Percentiles rank a stretch among this genome's conserved stretches.
These are phyloP conservation scores for Xestia c-nigrum DNA, from an alignment of 2,888 invertebrate genomes.

Conservation along the genomic window DNA sequence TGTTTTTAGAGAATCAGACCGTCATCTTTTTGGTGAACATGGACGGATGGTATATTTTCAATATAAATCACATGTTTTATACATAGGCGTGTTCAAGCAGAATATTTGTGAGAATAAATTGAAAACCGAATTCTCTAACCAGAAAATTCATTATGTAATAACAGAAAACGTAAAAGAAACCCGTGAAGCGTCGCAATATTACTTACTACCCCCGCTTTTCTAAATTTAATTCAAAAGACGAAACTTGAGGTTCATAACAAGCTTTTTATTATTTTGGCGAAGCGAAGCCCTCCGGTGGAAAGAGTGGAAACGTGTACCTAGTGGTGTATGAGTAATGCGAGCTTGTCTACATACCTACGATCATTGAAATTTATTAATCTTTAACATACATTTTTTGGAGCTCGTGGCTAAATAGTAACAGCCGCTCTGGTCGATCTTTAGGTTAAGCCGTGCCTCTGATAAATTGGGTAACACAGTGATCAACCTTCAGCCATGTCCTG, in stretches of 20 bases:
- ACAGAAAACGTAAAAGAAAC: slow-evolving; percentile 46
- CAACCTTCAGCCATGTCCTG: too few relatives aligned
- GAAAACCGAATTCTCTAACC: slow-evolving; percentile 29
- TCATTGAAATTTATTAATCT: slow-evolving; percentile 59
- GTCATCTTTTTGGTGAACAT: too few relatives aligned
- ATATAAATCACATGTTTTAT: background rate
- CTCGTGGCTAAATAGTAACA: too few relatives aligned
- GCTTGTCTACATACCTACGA: slow-evolving; percentile 43
- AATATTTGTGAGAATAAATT: slow-evolving; percentile 32
- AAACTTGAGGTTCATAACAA: slow-evolving; percentile 58
- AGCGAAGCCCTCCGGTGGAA: slow-evolving; percentile 44
- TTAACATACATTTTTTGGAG: too few relatives aligned
- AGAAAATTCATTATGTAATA: slow-evolving; percentile 56
- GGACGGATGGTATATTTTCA: background rate
- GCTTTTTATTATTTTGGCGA: slow-evolving; percentile 65
- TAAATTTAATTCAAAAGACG: slow-evolving; percentile 63
- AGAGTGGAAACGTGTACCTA: slow-evolving; percentile 50
- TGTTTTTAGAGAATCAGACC: too few relatives aligned
- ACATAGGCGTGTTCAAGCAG: background rate
- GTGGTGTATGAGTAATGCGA: too few relatives aligned
- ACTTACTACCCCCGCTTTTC: slow-evolving; percentile 59
- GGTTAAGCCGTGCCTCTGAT: too few relatives aligned
- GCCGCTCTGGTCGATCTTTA: too few relatives aligned
- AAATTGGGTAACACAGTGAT: too few relatives aligned
- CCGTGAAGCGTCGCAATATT: slow-evolving; percentile 50